Evolutionary conservation across 1,140 invertebrate species (phyloP).

Genomic region (Saccostrea glomerata): DNA sequence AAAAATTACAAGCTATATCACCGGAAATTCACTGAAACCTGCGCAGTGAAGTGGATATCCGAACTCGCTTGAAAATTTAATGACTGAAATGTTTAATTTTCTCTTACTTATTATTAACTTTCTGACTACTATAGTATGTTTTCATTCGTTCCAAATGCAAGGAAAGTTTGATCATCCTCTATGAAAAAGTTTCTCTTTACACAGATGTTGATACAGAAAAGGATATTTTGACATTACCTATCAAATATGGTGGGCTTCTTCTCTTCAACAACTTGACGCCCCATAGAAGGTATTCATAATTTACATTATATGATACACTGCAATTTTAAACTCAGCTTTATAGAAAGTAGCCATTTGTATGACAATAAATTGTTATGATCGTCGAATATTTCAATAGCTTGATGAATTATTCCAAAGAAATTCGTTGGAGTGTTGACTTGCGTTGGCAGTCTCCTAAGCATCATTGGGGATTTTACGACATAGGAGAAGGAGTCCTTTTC

Average conservation of each 20-base stretch:
- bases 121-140: too few relatives aligned
- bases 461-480: conserved; percentile 71
- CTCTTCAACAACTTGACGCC: conserved; percentile 74
- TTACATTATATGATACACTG: neutral
- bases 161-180: neutral
- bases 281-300: conserved; percentile 70
- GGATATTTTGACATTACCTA: conserved; percentile 70
- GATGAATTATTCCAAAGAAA: conserved; percentile 68
- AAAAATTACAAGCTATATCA: neutral
- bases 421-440: conserved; percentile 73
- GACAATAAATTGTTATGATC: neutral
- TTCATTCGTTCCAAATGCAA: too few relatives aligned
- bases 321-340: too few relatives aligned
- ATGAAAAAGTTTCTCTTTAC: neutral
- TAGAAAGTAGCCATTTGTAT: too few relatives aligned
- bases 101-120: too few relatives aligned
- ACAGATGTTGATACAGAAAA: conserved; percentile 70
- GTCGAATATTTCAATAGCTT: conserved; percentile 58
- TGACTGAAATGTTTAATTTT: too few relatives aligned
- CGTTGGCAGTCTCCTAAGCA: conserved; percentile 70
- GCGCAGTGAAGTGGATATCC: too few relatives aligned
- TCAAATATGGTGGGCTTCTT: conserved; percentile 74
- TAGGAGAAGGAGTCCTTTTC: conserved; percentile 68
- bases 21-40: too few relatives aligned
- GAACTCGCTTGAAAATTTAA: too few relatives aligned